A percentile compares a stretch with the other conserved stretches of the same genome.
These are phyloP conservation scores for Sussaba pulchella DNA, from an alignment of 2,888 invertebrate species.

Conservation along the genomic window DNA sequence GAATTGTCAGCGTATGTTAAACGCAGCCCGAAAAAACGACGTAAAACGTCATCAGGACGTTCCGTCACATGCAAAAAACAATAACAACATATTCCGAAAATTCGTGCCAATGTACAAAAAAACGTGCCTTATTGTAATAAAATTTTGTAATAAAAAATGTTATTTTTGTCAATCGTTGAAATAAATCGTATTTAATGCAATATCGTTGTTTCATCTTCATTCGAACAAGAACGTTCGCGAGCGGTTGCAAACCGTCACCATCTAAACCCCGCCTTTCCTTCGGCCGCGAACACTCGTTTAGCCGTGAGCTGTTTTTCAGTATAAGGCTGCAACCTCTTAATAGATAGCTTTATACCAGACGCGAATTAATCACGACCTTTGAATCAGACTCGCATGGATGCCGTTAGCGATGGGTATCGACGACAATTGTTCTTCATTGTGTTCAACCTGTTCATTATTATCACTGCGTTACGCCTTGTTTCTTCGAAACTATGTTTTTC, in stretches of 20 bases:
- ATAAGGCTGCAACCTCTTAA: no score
- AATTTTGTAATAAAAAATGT: background rate
- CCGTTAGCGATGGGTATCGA: slow-evolving; percentile 4
- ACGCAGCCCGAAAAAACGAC: background rate
- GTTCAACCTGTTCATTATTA: background rate
- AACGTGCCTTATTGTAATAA: background rate
- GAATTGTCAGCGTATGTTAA: background rate
- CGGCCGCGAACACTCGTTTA: no score
- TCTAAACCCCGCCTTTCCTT: no score
- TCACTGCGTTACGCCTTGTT: background rate
- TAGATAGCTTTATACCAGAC: no score
- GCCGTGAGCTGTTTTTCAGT: no score
- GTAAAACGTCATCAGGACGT: no score
- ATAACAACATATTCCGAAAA: background rate
- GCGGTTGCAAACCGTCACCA: no score
- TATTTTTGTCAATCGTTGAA: no score
- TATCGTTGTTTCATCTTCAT: no score
- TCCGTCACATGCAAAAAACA: background rate
- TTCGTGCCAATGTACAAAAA: slow-evolving; percentile 17
- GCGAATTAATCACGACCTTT: slow-evolving; percentile 10
- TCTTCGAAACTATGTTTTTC: no score
- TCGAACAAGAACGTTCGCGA: no score
- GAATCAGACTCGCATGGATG: background rate
- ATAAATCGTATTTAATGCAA: no score
- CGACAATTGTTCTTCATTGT: background rate